A percentile compares a stretch with the other conserved stretches of the same genome.
phyloP scores from a whole-genome alignment of 2,113 vertebrate genomes.

The Mohoua ochrocephala region DNA sequence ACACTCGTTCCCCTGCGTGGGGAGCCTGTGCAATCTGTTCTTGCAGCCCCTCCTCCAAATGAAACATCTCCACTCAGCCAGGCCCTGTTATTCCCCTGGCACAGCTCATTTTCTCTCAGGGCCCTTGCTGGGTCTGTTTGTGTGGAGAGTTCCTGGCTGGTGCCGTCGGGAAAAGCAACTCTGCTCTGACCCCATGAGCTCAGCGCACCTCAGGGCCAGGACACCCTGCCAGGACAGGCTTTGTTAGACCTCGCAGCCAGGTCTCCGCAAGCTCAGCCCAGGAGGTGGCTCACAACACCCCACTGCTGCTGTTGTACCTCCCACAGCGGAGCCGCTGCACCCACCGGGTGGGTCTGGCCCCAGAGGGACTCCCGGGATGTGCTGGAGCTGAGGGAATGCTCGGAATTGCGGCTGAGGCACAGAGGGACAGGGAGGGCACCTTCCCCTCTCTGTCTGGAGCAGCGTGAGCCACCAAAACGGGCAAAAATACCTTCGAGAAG shows the following conservation, averaged over 20 bases:
- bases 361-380: background rate
- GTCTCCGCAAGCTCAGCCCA: background rate
- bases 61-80: background rate
- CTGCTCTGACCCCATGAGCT: background rate
- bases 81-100: no score
- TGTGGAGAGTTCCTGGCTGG: background rate
- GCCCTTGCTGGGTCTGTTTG: background rate
- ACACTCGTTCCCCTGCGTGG: background rate
- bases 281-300: background rate
- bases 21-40: background rate
- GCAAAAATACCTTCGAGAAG: background rate
- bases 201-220: background rate
- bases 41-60: background rate
- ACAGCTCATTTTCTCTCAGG: background rate
- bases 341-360: background rate
- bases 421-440: background rate
- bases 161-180: background rate
- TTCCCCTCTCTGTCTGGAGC: background rate
- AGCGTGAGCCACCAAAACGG: background rate
- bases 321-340: background rate
- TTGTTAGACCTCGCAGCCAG: background rate
- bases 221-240: background rate
- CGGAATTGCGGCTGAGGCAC: background rate
- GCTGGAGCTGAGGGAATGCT: background rate
- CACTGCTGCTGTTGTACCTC: background rate